Base-by-base conservation (phyloP, 2,888 invertebrate species). In the Danaus chrysippus region DNA sequence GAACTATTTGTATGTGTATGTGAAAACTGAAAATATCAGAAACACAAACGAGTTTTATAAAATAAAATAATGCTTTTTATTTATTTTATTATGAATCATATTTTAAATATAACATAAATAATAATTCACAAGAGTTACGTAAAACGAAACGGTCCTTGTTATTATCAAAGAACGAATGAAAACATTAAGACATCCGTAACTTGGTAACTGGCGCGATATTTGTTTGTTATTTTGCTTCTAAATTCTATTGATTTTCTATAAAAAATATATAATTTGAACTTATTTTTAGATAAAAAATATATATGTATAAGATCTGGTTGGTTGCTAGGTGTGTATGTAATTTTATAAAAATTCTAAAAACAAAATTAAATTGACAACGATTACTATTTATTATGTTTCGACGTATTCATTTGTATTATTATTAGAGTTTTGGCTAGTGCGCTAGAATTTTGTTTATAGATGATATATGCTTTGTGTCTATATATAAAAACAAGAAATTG, bases 221-320 rank as follows among this genome's bases (percentile, higher is more conserved):
- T 86, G 84, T 85, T 86, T 86, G 78, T 86, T 75, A 78, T 76
- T 78, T 83, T 62, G 84, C 73, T 23, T 61, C 43, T 34, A 56
- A 43, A 68, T 61, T 56, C 63, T 84, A 87, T 87, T 78, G 87
- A 87, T 87, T 86, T 82, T 76, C 56, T 15, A n/a, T 62, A 63
- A 59, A 54, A 57, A 46, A 57, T 57, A 52, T 57, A 10, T 56
- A 55, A 34, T 34, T 34, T 8, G 11, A 11, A 54, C 12, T 5
- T 13, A 42, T 19, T 54, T 42, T 13, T 46, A 56, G 12, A 23
- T 23, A 9, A n/a, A 9, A 10, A 56, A 17, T 19, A 15, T 19
- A 52, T 53, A 19, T 57, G 15, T 19, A 61, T 5, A 42, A 49
- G 42, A 15, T 49, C 57, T 64, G 64, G 57, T 61, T 54, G 63